phyloP scores from a whole-genome alignment of 2,113 vertebrate species.

The Eleginops maclovinus region DNA sequence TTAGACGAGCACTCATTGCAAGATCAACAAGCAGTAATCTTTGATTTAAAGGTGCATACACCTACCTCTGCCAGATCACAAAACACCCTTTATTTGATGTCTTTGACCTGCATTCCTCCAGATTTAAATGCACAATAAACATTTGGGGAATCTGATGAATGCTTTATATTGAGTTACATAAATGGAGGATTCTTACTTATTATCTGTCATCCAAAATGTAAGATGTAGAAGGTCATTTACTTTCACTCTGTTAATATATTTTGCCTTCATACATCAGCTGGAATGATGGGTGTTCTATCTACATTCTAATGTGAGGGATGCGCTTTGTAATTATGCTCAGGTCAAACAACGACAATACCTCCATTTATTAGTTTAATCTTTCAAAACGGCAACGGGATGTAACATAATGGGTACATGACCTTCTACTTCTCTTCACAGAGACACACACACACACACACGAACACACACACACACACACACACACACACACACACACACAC shows the following conservation, averaged over 20 bases:
- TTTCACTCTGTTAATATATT: neutral
- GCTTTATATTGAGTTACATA: neutral
- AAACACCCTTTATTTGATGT: neutral
- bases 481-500: too few relatives aligned
- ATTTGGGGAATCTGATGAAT: neutral
- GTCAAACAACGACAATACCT: neutral
- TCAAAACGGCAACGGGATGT: neutral
- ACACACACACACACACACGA: neutral
- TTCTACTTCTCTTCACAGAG: neutral
- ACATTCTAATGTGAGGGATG: slow-evolving; percentile 9
- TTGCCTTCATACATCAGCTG: neutral
- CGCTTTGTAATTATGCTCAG: neutral
- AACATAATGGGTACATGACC: neutral
- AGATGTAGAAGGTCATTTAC: neutral
- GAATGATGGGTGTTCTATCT: neutral
- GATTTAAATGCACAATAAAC: too few relatives aligned
- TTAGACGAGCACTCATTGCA: neutral
- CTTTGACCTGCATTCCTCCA: neutral
- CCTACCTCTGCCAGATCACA: neutral
- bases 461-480: too few relatives aligned
- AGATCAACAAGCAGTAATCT: neutral
- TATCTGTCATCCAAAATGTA: neutral
- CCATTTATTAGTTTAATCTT: slow-evolving; percentile 33
- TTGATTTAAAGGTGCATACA: neutral
- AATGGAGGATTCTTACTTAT: neutral